phyloP scores from a whole-genome alignment of 2,113 vertebrate genomes.

The Apeltes quadracus region DNA sequence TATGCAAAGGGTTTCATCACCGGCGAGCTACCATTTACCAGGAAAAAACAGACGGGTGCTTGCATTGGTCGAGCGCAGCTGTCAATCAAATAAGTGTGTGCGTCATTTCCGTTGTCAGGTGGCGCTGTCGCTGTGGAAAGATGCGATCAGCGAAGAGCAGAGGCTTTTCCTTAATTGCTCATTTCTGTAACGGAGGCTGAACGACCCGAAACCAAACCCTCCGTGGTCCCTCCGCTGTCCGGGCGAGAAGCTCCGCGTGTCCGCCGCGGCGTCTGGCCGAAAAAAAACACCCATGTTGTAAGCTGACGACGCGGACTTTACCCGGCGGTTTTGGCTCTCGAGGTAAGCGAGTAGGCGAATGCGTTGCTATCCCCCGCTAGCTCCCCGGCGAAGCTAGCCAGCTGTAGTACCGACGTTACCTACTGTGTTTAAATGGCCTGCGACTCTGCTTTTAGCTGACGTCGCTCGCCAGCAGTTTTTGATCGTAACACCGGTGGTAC shows the following conservation, averaged over 20 bases:
- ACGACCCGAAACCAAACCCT: conserved; percentile 51
- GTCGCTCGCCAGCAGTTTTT: background rate
- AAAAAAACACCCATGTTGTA: conserved; percentile 78
- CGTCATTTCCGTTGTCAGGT: conserved; percentile 89
- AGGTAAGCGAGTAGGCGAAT: conserved; percentile 76
- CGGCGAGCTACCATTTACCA: conserved; percentile 26
- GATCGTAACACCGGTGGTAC: too few relatives aligned
- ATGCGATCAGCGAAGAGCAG: conserved; percentile 83
- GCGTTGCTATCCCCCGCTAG: conserved; percentile 48
- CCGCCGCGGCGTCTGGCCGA: conserved; percentile 44
- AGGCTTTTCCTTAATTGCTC: conserved; percentile 82
- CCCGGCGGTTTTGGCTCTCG: conserved; percentile 81
- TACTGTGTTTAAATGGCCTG: conserved; percentile 83
- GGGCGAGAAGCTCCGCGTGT: conserved; percentile 40
- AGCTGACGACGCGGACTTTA: conserved; percentile 69
- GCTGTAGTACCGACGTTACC: conserved; percentile 59
- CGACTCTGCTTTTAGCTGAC: conserved; percentile 22
- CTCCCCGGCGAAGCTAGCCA: conserved; percentile 62
- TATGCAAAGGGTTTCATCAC: conserved; percentile 65
- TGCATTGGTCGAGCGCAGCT: conserved; percentile 66
- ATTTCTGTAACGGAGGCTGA: conserved; percentile 76
- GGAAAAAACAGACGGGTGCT: background rate
- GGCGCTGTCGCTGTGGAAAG: conserved; percentile 87
- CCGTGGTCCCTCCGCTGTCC: conserved; percentile 39
- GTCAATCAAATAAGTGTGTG: conserved; percentile 77